Percentiles rank a stretch among this genome's conserved stretches.
phyloP scores from a whole-genome alignment of 2,113 vertebrate species.

The Eonycteris spelaea region DNA sequence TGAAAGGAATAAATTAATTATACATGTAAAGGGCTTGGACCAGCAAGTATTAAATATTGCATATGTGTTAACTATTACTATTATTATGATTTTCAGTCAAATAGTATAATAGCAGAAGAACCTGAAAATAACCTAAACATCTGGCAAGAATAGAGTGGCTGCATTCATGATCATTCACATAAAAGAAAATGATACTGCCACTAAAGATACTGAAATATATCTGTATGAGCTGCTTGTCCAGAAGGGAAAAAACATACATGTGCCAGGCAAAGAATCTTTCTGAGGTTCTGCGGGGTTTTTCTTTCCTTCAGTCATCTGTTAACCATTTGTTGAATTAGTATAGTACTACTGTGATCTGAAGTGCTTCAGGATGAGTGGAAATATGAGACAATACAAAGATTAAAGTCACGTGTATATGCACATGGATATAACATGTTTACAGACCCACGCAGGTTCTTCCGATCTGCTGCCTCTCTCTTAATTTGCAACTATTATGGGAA shows the following conservation, averaged over 20 bases:
- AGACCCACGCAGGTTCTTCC: not conserved
- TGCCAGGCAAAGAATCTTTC: not conserved
- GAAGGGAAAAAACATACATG: not conserved
- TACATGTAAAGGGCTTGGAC: not conserved
- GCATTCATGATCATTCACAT: not conserved
- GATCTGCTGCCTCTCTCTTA: accelerated
- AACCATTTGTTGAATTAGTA: not conserved
- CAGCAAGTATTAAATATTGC: not conserved
- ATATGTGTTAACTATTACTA: not conserved
- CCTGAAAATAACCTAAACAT: not conserved
- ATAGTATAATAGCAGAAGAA: not conserved
- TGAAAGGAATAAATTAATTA: not conserved
- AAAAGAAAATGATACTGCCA: not conserved
- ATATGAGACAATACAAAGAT: not conserved
- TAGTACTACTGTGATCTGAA: not conserved
- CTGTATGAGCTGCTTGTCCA: not conserved
- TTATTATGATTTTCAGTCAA: not conserved
- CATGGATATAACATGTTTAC: not conserved
- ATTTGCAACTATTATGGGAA: not conserved
- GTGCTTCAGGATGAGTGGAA: not conserved
- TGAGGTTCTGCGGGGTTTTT: not conserved
- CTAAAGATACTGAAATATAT: not conserved
- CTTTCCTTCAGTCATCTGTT: not conserved
- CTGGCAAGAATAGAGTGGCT: not conserved
- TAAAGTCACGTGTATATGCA: not conserved